A percentile compares a stretch with the other conserved stretches of the same genome.
These are phyloP conservation scores for Hecatera dysodea DNA, from an alignment of 2,888 invertebrate species.

Conservation along the genomic window DNA sequence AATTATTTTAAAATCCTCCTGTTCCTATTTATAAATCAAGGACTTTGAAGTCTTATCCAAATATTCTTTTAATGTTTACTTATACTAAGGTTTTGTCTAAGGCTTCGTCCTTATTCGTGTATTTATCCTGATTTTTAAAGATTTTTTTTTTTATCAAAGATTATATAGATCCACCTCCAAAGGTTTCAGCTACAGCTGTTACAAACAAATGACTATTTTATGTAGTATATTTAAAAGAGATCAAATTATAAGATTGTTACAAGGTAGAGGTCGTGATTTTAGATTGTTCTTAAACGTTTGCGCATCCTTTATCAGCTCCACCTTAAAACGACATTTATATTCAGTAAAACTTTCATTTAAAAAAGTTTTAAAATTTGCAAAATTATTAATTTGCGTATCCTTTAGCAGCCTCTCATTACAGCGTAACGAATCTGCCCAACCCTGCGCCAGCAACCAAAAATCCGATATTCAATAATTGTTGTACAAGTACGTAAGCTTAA, in stretches of 20 bases:
- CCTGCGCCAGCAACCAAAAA: slow-evolving; percentile 71
- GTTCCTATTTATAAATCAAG: background rate
- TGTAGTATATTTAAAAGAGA: background rate
- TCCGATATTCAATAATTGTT: slow-evolving; percentile 80
- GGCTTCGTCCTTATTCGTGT: background rate
- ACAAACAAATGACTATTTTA: no score
- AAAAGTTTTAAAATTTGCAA: background rate
- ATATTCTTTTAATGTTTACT: background rate
- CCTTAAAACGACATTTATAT: no score
- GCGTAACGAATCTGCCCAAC: slow-evolving; percentile 49
- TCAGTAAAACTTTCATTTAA: no score
- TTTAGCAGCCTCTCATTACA: slow-evolving; percentile 20
- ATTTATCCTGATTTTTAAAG: no score
- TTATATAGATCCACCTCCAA: no score
- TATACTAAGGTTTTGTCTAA: background rate
- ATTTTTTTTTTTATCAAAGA: no score
- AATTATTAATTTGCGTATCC: slow-evolving; percentile 4
- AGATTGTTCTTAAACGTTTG: no score
- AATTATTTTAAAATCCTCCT: background rate
- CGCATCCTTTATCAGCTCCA: no score
- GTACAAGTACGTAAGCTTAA: slow-evolving; percentile 85
- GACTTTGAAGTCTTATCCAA: background rate
- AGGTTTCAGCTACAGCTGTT: no score
- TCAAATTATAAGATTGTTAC: no score
- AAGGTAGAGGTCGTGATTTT: no score